Conservation (phyloP, 1,140 invertebrate genomes). For the Uloborus diversus region DNA sequence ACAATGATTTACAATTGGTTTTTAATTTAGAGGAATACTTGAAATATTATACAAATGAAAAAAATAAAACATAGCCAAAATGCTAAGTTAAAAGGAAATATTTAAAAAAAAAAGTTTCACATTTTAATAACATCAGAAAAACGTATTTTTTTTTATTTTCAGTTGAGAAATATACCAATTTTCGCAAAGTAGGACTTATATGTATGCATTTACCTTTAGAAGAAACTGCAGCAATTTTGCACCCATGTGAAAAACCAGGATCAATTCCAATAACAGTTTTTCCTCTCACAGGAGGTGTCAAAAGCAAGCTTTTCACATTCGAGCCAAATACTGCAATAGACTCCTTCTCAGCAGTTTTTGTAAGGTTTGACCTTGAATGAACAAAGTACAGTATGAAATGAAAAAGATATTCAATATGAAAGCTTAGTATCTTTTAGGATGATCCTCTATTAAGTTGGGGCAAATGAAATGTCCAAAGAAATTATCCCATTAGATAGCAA, state of each 20-base stretch:
- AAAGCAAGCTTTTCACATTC: slow-evolving; percentile 84
- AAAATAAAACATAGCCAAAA: background rate
- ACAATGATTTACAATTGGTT: too few species aligned
- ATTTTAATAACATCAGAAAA: background rate
- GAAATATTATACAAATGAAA: background rate
- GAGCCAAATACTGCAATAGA: slow-evolving; percentile 83
- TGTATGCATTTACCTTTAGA: too few species aligned
- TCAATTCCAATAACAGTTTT: slow-evolving; percentile 83
- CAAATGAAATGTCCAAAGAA: too few species aligned
- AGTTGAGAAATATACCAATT: background rate
- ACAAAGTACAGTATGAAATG: slow-evolving; percentile 15
- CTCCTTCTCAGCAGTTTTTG: slow-evolving; percentile 78
- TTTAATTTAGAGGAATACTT: too few species aligned
- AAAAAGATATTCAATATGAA: background rate
- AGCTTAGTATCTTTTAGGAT: too few species aligned
- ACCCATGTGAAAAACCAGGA: slow-evolving; percentile 85
- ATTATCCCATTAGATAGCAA: too few species aligned
- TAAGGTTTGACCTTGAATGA: slow-evolving; percentile 74
- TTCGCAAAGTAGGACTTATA: background rate
- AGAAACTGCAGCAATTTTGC: slow-evolving; percentile 81
- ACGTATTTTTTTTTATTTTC: background rate
- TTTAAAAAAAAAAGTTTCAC: background rate
- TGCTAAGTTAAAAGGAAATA: background rate
- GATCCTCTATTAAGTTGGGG: too few species aligned
- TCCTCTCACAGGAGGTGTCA: slow-evolving; percentile 82